Evolutionary conservation across 1,140 invertebrate genomes (phyloP).

Genomic region (Caenorhabditis brenneri): DNA sequence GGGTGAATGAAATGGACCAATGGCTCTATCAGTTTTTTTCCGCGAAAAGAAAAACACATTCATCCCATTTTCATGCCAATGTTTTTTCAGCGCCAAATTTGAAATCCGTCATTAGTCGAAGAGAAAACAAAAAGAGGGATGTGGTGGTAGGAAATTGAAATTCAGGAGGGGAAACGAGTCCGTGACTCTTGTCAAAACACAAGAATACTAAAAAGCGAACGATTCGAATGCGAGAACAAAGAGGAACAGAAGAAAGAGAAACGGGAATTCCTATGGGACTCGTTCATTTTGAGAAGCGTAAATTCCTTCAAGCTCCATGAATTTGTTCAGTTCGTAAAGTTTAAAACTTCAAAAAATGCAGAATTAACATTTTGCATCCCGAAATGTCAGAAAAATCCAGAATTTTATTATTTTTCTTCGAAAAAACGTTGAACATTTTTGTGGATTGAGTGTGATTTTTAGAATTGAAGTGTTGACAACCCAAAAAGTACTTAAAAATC

Average conservation of each 20-base stretch:
- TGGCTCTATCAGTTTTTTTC: neutral
- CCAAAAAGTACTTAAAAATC: too few relatives aligned
- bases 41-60: neutral
- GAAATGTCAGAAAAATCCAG: too few relatives aligned
- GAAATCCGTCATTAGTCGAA: neutral
- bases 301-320: slow-evolving; percentile 18
- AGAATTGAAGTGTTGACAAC: too few relatives aligned
- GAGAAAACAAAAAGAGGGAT: neutral
- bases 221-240: neutral
- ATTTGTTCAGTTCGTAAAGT: neutral
- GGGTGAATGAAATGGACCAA: neutral
- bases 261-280: slow-evolving; percentile 13
- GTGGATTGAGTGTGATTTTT: too few relatives aligned
- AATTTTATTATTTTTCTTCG: too few relatives aligned
- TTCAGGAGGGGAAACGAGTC: neutral
- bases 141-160: neutral
- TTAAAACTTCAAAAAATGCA: neutral
- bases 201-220: slow-evolving; percentile 28
- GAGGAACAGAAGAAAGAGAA: neutral
- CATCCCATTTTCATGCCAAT: neutral
- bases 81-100: neutral
- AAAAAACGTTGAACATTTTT: too few relatives aligned
- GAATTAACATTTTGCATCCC: too few relatives aligned
- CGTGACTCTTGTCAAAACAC: neutral
- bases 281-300: neutral